Base-by-base conservation (phyloP, 2,888 invertebrate genomes). In the Emesis castigata region DNA sequence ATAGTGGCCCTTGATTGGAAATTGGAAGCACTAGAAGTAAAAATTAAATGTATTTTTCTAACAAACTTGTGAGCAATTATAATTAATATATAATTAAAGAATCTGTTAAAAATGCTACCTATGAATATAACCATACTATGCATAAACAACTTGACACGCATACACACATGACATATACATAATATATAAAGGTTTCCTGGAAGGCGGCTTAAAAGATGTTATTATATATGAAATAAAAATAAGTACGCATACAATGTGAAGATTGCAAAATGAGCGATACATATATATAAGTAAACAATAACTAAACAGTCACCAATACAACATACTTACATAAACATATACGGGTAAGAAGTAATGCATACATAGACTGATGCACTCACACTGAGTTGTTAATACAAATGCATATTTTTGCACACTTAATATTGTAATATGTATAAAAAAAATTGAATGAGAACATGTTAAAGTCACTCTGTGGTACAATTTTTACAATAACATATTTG, bases 231-330 rank as follows among this genome's bases (percentile, higher is more conserved):
- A 39, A 39, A 39, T 39, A 39, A 14, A 14, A 39, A 14, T 14
- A 2, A 39, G 9, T 56, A 20, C 9, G 11, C 11, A 20, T 56
- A 18, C 9, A 56, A 56, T 56, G 68, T 76, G 76, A 69, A 87
- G 82, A 84, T 84, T 82, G 85, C 82, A 86, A 86, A 73, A 56
- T 5, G 8, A 8, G 5, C 8, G 3, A 16, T 65, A 68, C 77
- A 70, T 48, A 62, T 11, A 62, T 11, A 79, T 74, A 76, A 22
- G 72, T 74, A 74, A 75, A 75, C 48, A 70, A 69, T 65, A 72
- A 64, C 11, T 2, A 11, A 22, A 58, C 56, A 11, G 56, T 11
- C 22, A 58, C 56, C 56, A 58, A 18, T 58, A 58, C 56, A 22
- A 58, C 56, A 58, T 58, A 22, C 11, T 58, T 58, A 58, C 56